Evolutionary conservation across 2,888 invertebrate species (phyloP), one percentile per base, ranked within the genome.

Genomic region (Synanthedon andrenaeformis): DNA sequence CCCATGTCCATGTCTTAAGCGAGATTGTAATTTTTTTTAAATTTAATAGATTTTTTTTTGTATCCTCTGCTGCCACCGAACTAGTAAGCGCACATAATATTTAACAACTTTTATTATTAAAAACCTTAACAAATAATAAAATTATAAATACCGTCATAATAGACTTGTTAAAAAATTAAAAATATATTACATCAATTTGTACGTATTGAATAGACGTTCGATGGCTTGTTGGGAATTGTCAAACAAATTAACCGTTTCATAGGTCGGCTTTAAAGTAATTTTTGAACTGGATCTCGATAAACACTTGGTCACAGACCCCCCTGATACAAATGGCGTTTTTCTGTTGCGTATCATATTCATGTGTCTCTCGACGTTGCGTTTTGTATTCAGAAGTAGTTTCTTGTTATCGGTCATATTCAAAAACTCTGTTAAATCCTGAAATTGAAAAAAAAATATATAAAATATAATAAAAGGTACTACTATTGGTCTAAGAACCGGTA

Each of bases 191-290:
- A 35, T 35, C 58, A 88, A 71, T 42, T 76, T 71, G 67, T 76
- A 88, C 28, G 78, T 77, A 54, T 63, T 60, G 64, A 84, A 86
- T 3, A 88, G 67, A 59, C 79, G 79, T 60, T 67, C 68, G 2
- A 88, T 84, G 4, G 88, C 88, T 65, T 84, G 79, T 52, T 80
- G 71, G 0, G 85, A 72, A 48, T 88, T 81, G 58, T 79, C 75
- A 52, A 88, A 88, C 56, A 86, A 86, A 23, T 76, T 70, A 0
- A 82, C 85, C 51, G 76, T 80, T 55, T 88, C 88, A 54, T 83
- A 88, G 59, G 86, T 82, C 0, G 84, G 85, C 55, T 88, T 83
- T 3, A 83, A 54, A 0, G 81, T 69, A 10, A 35, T 1, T 88
- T 88, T 52, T 80, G 53, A 6, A 67, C 52, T 14, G 61, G 54